Base-by-base conservation (phyloP, 2,113 vertebrate genomes). In the Ornithorhynchus anatinus region DNA sequence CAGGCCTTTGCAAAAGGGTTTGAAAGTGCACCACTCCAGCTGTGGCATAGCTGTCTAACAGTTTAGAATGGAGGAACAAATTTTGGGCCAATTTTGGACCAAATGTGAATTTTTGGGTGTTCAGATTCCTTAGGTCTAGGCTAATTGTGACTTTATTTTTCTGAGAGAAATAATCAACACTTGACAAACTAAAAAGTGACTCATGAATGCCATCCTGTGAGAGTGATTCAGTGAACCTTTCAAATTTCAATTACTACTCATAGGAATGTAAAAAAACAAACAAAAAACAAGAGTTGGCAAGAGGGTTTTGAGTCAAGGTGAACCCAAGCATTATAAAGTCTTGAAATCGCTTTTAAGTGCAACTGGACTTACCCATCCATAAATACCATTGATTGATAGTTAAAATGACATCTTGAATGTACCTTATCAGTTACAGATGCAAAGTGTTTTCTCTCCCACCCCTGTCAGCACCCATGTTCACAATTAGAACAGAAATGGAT, bases 101-200 rank as follows among this genome's bases (percentile, higher is more conserved):
- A 75, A 75, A 70, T 61, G 57, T 40, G 35, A 69, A 70, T 58
- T 67, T 31, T 37, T 15, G 8, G 4, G 47, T 14, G 47, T 29
- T 50, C 47, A 29, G 14, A 22, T 29, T 22, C 74, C 33, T 72
- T 67, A 56, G 20, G 29, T 33, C 40, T 38, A 17, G 57, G 57
- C 51, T 74, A 66, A 35, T 75, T 22, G 16, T 85, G 66, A 79
- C 69, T 86, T 66, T 64, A 53, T 11, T 39, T 29, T 37, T 23
- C 38, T 63, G 64, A 81, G 71, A 65, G 64, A 80, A 73, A 70
- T 72, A 8, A 15, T 67, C 36, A 75, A 56, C 44, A 38, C 77
- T 85, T 84, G 44, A 57, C 60, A 65, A 61, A 70, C 70, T 64
- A 56, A 80, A 70, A 65, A 20, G 2, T 87, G 78, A 82, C 50